Base-by-base conservation (phyloP, 2,888 invertebrate species). In the Ephialtes manifestator region DNA sequence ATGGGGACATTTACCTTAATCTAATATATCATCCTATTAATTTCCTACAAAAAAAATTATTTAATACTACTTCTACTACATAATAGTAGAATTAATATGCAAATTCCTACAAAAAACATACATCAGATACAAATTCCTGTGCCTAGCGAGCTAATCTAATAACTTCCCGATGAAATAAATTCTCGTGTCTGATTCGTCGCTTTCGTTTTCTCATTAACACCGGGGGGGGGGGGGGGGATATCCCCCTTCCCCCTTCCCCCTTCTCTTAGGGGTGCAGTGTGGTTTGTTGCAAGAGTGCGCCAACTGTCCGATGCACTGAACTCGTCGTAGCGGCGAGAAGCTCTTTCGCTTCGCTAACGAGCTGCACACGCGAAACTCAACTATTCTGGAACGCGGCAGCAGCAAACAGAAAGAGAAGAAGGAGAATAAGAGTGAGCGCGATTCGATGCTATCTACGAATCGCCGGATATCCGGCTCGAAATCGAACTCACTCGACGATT, bases 161-260 rank as follows among this genome's bases (percentile, higher is more conserved):
- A 75, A 76, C 51, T 76, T 84, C 43, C 48, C 46, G 53, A 72
- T 81, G 58, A 70, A 85, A 86, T 84, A 87, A 89, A 89, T 88
- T 84, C 81, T 51, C 79, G 74, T 60, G 72, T 77, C 71, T 51
- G 28, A 15, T 28, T 83, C 76, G 77, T 81, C 80, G 85, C 76
- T 88, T 89, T 90, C 84, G 84, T 85, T 88, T 85, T 86, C 87
- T 88, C 89, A 85, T 90, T 90, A 89, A 84, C 84, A 86, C 86
- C 81, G 70, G 20, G 75, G 79, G 83, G 71, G 70, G 20, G 75
- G 79, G 83, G 71, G 39, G 15, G 20, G 10, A 10, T 2, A 2
- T 1, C 39, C 39, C 10, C 39, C 2, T n/a, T n/a, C 39, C 39
- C 39, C 39, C 31, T 10, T 3, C 58, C 43, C 13, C 28, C 31